Evolutionary conservation across 2,113 vertebrate species (phyloP).

Genomic region (Amazona guildingii): DNA sequence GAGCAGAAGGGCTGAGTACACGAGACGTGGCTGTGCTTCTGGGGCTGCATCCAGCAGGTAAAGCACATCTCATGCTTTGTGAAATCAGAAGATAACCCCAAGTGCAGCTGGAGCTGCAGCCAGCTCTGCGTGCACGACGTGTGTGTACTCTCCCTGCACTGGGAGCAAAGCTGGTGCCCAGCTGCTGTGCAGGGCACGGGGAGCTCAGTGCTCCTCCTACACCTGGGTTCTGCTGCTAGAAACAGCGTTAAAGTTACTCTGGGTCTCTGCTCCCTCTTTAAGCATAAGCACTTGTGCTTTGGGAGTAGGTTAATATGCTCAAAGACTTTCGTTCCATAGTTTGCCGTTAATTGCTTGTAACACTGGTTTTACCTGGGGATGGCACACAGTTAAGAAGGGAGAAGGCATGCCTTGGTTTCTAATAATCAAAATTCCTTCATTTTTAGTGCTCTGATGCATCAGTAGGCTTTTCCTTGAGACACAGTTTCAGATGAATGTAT

Average conservation of each 20-base stretch:
- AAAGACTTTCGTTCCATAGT: not conserved
- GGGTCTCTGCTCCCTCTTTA: not conserved
- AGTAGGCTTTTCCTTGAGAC: not conserved
- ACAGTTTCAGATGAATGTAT: not conserved
- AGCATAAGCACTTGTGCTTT: not conserved
- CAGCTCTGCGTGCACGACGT: accelerated
- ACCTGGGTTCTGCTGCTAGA: accelerated
- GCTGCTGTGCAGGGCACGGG: not conserved
- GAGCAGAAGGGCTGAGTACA: not conserved
- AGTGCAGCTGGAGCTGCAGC: not conserved
- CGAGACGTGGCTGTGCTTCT: accelerated
- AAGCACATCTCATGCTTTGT: accelerated
- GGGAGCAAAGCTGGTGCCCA: not conserved
- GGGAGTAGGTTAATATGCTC: not conserved
- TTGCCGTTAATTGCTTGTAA: not conserved
- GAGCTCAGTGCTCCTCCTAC: not conserved
- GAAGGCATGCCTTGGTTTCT: not conserved
- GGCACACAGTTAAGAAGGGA: not conserved
- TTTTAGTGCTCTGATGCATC: not conserved
- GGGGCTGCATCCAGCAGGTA: not conserved
- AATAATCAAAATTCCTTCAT: not conserved
- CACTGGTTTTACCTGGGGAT: not conserved
- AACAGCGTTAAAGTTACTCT: not conserved
- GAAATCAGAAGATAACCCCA: not conserved
- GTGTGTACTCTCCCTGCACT: not conserved